Conservation (phyloP, 2,113 vertebrate genomes). For the Serilophus lunatus region DNA sequence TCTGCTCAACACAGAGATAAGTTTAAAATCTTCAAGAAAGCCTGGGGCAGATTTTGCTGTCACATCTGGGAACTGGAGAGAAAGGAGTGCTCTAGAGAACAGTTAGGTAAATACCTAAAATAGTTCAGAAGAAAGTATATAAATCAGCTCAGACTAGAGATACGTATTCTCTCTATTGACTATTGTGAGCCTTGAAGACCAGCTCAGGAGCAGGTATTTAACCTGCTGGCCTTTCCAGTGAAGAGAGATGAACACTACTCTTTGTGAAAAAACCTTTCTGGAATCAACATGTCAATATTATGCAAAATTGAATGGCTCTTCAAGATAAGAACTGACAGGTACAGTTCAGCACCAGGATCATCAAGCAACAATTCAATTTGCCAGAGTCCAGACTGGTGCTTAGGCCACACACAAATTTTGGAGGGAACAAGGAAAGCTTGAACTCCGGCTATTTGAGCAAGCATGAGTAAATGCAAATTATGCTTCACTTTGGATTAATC, state of each 20-base stretch:
- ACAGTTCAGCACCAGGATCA: not conserved
- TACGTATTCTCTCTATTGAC: not conserved
- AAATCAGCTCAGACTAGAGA: not conserved
- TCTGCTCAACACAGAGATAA: not conserved
- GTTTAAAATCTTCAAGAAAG: not conserved
- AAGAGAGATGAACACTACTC: not conserved
- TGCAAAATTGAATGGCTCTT: not conserved
- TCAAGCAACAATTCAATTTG: not conserved
- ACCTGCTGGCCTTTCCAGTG: not conserved
- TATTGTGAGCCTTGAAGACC: not conserved
- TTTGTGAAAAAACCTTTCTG: not conserved
- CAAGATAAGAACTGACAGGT: not conserved
- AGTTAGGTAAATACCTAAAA: not conserved
- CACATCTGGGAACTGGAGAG: not conserved
- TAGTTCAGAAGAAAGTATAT: not conserved
- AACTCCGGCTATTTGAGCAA: not conserved
- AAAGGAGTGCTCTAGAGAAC: not conserved
- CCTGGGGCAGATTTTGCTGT: not conserved
- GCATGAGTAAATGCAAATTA: not conserved
- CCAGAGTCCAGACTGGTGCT: not conserved
- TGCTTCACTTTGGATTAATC: not conserved
- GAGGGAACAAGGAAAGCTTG: not conserved
- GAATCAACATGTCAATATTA: not conserved
- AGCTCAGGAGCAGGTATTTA: not conserved
- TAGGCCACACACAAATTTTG: not conserved